Evolutionary conservation across 2,888 invertebrate species (phyloP), one percentile per base, ranked within the genome.

Genomic region (Napeogenes sylphis): DNA sequence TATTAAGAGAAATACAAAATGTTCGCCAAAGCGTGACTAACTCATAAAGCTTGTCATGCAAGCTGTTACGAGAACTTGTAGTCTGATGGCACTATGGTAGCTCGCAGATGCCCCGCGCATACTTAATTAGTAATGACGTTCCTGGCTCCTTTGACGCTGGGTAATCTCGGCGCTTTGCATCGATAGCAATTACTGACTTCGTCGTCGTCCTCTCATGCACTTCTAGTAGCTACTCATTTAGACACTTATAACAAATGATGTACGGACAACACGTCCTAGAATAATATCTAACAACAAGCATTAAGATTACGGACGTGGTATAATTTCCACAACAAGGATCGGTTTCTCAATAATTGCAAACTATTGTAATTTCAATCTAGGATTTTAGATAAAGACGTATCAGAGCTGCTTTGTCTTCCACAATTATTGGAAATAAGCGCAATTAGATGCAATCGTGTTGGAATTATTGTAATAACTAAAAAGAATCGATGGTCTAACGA

Each of bases 401-500:
- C 79, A 75, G 81, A 83, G 83, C 84, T 84, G 65, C 67, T 73
- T 80, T 75, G 78, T 81, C 73, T 78, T 80, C 77, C 83, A 82
- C 83, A 83, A 83, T 82, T 80, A 73, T 82, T 82, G 83, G 85
- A 83, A 87, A 87, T 79, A 79, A 78, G 81, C 81, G 84, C 89
- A 90, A 90, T 90, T 90, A 90, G 84, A 82, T 80, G 82, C 82
- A 86, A 86, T 90, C 85, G 86, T 84, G 84, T 81, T 74, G 83
- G 80, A 88, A 90, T 90, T 90, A 90, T 90, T 90, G 85, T 90
- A 90, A 90, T 90, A 87, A 90, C 83, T 81, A 82, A 89, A 90
- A 89, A 89, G 83, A 88, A 88, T 88, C 82, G 84, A 85, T 85
- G 75, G 72, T 82, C 81, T 82, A 84, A 84, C 83, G 81, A 85